phyloP scores from a whole-genome alignment of 64 coral and sea anemone species.

The Exaiptasia diaphana region DNA sequence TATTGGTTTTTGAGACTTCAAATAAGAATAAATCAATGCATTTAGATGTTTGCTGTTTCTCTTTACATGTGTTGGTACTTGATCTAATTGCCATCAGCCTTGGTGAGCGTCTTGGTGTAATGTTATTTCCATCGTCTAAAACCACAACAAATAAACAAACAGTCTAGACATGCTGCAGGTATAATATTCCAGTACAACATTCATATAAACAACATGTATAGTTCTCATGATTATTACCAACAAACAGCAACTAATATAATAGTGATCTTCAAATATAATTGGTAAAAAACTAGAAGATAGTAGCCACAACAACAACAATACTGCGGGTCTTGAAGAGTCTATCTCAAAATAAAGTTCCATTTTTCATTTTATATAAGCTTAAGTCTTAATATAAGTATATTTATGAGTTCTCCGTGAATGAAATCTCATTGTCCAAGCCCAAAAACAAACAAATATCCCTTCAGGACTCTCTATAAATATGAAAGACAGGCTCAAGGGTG shows the following conservation, averaged over 20 bases:
- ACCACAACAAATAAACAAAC: neutral
- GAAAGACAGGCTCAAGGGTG: neutral
- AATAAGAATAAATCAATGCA: conserved; percentile 23
- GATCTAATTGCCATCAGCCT: neutral
- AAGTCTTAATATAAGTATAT: no score
- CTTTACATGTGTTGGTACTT: conserved; percentile 10
- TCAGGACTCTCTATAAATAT: neutral
- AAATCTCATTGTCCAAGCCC: neutral
- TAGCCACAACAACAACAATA: neutral
- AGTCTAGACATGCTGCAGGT: neutral
- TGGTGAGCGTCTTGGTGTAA: conserved; percentile 11
- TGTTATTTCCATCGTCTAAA: neutral
- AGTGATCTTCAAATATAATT: neutral
- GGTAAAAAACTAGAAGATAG: neutral
- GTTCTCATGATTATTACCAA: neutral
- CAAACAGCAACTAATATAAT: neutral
- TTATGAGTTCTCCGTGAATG: neutral
- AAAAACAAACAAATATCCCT: neutral
- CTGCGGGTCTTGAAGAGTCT: neutral
- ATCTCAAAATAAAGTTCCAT: neutral
- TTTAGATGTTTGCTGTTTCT: neutral
- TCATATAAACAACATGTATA: neutral
- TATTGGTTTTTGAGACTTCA: conserved; percentile 10
- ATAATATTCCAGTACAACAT: neutral
- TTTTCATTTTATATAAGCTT: conserved; percentile 2